These are phyloP conservation scores for Pangasius larnaudii DNA, from an alignment of 2,797 vertebrate genomes.

Conservation along the genomic window DNA sequence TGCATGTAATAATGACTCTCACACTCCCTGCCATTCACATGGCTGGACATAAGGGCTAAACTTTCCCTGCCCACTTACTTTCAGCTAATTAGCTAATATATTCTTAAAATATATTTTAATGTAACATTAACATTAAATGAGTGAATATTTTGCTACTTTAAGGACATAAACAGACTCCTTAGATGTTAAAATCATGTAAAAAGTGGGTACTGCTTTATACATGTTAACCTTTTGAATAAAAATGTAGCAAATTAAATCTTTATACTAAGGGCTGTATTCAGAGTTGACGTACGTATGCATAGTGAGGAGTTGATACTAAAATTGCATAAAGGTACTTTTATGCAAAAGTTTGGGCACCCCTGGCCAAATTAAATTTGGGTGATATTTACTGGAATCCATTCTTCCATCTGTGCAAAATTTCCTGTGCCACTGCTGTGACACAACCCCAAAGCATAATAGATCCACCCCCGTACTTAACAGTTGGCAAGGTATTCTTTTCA, in stretches of 20 bases:
- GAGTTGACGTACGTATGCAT: neutral
- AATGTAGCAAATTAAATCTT: neutral
- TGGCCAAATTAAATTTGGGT: neutral
- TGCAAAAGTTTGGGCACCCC: neutral
- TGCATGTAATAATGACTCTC: neutral
- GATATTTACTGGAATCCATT: no score
- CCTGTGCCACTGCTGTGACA: neutral
- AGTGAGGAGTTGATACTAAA: neutral
- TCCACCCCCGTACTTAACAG: neutral
- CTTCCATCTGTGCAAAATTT: no score
- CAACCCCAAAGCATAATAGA: neutral
- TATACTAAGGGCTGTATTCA: neutral
- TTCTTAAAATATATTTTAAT: neutral
- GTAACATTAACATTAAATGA: no score
- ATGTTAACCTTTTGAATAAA: no score
- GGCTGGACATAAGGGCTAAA: neutral
- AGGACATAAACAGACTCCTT: neutral
- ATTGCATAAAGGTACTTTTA: neutral
- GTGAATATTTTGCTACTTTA: neutral
- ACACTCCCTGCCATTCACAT: neutral
- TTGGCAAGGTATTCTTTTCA: neutral
- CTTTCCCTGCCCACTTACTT: neutral
- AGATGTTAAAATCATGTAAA: neutral
- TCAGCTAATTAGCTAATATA: neutral
- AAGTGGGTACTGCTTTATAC: no score